phyloP scores from a whole-genome alignment of 2,797 vertebrate genomes.

The Enteromius radiatus region DNA sequence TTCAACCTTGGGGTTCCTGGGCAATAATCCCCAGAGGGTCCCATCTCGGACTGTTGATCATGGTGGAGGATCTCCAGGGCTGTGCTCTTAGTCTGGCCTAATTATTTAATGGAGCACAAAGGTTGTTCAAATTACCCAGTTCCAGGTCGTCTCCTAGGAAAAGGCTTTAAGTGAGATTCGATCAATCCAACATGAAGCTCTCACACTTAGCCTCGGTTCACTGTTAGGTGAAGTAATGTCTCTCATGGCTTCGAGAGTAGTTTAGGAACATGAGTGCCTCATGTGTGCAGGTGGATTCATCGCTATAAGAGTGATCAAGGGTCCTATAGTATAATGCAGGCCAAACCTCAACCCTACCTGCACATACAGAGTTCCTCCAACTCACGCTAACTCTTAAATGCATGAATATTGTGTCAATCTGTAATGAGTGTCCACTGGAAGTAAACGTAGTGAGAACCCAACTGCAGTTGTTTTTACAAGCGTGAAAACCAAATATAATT shows the following conservation, averaged over 20 bases:
- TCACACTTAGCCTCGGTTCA: constrained; percentile 67
- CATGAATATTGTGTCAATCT: too few species aligned
- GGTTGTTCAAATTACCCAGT: constrained; percentile 57
- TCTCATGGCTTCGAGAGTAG: constrained; percentile 2
- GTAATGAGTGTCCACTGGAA: too few species aligned
- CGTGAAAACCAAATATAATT: too few species aligned
- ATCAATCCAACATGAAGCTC: constrained; percentile 60
- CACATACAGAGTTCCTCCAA: not conserved
- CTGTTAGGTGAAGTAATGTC: constrained; percentile 56
- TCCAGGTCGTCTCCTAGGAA: constrained; percentile 44
- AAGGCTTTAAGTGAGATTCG: constrained; percentile 46
- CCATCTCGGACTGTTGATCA: constrained; percentile 22
- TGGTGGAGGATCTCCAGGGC: constrained; percentile 26
- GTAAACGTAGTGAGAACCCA: too few species aligned
- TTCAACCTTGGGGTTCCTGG: constrained; percentile 45
- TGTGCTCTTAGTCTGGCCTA: constrained; percentile 48
- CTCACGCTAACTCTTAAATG: too few species aligned
- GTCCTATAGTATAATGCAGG: not conserved
- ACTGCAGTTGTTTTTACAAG: too few species aligned
- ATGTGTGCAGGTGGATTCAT: not conserved
- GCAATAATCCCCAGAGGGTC: constrained; percentile 16
- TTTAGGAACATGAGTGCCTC: constrained; percentile 1
- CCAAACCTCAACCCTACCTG: not conserved
- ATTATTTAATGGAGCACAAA: constrained; percentile 64
- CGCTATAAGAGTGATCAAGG: not conserved